Conservation (phyloP, 1,140 invertebrate species). For the Lepidurus apus region DNA sequence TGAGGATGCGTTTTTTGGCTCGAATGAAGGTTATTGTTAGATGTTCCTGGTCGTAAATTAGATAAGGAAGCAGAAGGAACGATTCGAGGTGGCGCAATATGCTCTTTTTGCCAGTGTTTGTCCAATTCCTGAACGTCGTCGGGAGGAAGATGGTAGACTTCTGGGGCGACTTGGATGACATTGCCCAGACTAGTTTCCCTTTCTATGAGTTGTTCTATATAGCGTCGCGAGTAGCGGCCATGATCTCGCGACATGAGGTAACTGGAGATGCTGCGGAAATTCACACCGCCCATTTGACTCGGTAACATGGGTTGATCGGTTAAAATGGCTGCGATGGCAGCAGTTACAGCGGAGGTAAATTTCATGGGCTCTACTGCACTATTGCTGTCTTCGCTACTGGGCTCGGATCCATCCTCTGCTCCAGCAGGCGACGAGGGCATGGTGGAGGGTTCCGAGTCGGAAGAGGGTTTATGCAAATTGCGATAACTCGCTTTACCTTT, state of each 20-base stretch:
- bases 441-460: slow-evolving; percentile 29
- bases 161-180: slow-evolving; percentile 22
- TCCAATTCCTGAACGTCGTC: slow-evolving; percentile 26
- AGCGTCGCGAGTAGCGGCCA: slow-evolving; percentile 31
- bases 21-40: background rate
- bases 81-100: slow-evolving; percentile 3
- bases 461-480: slow-evolving; percentile 57
- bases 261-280: slow-evolving; percentile 31
- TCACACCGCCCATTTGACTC: slow-evolving; percentile 30
- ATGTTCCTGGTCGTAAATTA: background rate
- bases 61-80: background rate
- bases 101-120: slow-evolving; percentile 29
- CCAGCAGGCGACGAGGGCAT: slow-evolving; percentile 3
- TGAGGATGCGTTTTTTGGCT: background rate
- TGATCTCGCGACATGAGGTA: slow-evolving; percentile 32
- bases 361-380: background rate
- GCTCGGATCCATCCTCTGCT: slow-evolving; percentile 25
- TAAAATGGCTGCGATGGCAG: slow-evolving; percentile 31
- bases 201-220: slow-evolving; percentile 32
- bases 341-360: slow-evolving; percentile 29
- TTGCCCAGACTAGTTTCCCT: slow-evolving; percentile 26
- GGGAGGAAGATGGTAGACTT: slow-evolving; percentile 28
- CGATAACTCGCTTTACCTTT: slow-evolving; percentile 77
- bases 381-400: slow-evolving; percentile 22
- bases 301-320: slow-evolving; percentile 30